These are phyloP conservation scores for Eupithecia centaureata DNA, from an alignment of 2,888 invertebrate species.

Conservation along the genomic window DNA sequence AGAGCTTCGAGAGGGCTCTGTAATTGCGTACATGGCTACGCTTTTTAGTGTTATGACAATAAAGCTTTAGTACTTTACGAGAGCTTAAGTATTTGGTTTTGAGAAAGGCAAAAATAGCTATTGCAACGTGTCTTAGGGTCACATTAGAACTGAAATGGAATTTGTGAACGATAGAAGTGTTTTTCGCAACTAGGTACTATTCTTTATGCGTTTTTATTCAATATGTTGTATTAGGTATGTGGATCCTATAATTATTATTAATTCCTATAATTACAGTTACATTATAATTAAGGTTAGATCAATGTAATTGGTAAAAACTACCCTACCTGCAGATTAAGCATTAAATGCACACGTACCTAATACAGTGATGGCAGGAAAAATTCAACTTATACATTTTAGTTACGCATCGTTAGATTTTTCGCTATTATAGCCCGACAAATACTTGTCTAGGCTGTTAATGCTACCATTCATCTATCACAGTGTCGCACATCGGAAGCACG, in stretches of 20 bases:
- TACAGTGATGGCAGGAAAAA: too few species aligned
- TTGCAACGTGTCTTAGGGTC: neutral
- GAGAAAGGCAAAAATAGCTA: neutral
- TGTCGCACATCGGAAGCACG: constrained; percentile 78
- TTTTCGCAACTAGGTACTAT: neutral
- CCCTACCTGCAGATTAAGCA: too few species aligned
- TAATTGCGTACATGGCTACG: constrained; percentile 53
- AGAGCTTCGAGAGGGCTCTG: constrained; percentile 48
- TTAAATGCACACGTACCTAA: too few species aligned
- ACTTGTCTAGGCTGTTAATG: neutral
- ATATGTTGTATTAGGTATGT: too few species aligned
- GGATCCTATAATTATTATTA: too few species aligned
- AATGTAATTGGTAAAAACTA: too few species aligned
- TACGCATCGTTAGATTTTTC: neutral
- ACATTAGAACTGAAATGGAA: neutral
- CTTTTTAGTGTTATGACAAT: constrained; percentile 7
- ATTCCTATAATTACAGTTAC: too few species aligned
- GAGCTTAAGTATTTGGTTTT: neutral
- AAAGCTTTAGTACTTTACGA: neutral
- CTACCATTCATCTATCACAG: constrained; percentile 13
- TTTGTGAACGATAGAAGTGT: neutral
- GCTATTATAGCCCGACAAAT: neutral
- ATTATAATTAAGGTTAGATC: too few species aligned
- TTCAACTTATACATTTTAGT: too few species aligned
- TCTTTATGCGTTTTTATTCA: too few species aligned